A percentile compares a stretch with the other conserved stretches of the same genome.
Evolutionary conservation across 1,140 invertebrate genomes (phyloP).

Genomic region (Hormaphis cornu): DNA sequence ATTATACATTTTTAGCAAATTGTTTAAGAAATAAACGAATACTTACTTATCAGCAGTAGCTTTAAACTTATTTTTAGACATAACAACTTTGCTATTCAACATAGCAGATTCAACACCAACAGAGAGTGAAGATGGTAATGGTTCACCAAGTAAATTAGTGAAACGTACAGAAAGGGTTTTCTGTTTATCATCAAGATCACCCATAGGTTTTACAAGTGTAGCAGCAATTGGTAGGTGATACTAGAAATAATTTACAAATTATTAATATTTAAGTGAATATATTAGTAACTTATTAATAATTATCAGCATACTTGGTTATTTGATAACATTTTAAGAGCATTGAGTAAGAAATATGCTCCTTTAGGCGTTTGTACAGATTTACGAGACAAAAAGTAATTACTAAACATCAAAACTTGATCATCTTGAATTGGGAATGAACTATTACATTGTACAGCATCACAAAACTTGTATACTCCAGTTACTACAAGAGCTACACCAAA

Average conservation of each 20-base stretch:
- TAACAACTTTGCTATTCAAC: slow-evolving; percentile 63
- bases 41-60: slow-evolving; percentile 46
- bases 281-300: neutral
- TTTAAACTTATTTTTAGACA: slow-evolving; percentile 56
- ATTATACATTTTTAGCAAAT: neutral
- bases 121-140: slow-evolving; percentile 51
- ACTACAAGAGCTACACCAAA: slow-evolving; percentile 50
- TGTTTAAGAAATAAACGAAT: neutral
- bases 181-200: slow-evolving; percentile 11
- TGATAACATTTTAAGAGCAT: slow-evolving; percentile 62
- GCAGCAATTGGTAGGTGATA: slow-evolving; percentile 15
- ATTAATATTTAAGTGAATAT: no score
- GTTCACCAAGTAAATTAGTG: slow-evolving; percentile 73
- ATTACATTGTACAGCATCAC: slow-evolving; percentile 57
- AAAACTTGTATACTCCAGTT: slow-evolving; percentile 63
- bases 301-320: slow-evolving; percentile 50
- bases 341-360: slow-evolving; percentile 67
- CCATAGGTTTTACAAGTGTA: slow-evolving; percentile 24
- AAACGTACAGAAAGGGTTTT: slow-evolving; percentile 42
- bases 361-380: slow-evolving; percentile 77
- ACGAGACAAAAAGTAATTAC: slow-evolving; percentile 83
- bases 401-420: slow-evolving; percentile 80
- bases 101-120: slow-evolving; percentile 66
- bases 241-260: neutral
- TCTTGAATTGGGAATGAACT: slow-evolving; percentile 53